Evolutionary conservation across 2,888 invertebrate species (phyloP), one percentile per base, ranked within the genome.

Genomic region (Hybos culiciformis): DNA sequence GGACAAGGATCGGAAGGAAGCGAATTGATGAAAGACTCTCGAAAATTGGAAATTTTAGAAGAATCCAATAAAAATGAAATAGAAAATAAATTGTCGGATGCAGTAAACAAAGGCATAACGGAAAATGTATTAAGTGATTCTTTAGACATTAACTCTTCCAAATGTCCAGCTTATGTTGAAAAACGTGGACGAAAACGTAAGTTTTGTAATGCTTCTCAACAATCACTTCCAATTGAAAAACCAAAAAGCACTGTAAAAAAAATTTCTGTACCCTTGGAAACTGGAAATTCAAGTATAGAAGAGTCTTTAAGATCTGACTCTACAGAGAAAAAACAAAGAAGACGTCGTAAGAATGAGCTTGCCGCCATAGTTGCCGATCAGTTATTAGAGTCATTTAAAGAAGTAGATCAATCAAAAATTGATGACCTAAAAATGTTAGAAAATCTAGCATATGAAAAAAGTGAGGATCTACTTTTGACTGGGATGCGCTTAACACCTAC

Each of bases 291-390:
- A 29, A 8, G 12, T 12, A n/a, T n/a, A n/a, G 18, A 6, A 11
- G 26, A 38, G 11, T n/a, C n/a, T n/a, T 34, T 12, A 19, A 37
- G 43, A 17, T 24, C 47, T 9, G 56, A 58, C 9, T 42, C 48
- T 7, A 43, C 52, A 2, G 57, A 56, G 41, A 61, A 62, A 33
- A 58, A 57, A 44, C 61, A 59, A 39, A 53, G 64, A 4, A 51
- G 59, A 1, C 55, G 64, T 4, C 58, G 66, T n/a, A 65, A 65
- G 46, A 66, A 65, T 48, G 66, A 66, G 33, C 47, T 66, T 29
- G 64, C 66, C 0, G 65, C 66, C 24, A 66, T 66, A 49, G 63
- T 66, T 32, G 66, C 66, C 3, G 66, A 66, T 52, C 66, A 66
- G 44, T 48, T 66, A 29, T 38, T 66, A 34, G 66, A 66, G 41